phyloP scores from a whole-genome alignment of 2,888 invertebrate genomes.

The Rotaria socialis region DNA sequence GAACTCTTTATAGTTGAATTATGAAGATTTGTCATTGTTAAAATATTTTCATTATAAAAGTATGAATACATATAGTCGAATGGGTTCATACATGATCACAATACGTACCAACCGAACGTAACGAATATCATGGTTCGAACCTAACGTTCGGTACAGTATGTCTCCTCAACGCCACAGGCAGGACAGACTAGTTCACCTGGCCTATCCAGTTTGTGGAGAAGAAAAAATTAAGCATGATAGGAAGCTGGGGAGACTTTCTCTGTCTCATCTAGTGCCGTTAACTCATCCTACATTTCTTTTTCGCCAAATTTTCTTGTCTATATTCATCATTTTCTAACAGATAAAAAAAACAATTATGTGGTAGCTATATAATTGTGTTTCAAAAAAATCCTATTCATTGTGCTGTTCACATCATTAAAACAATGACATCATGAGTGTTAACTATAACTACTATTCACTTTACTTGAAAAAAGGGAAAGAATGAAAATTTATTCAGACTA shows the following conservation, averaged over 20 bases:
- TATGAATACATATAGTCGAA: neutral
- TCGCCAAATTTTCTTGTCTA: too few species aligned
- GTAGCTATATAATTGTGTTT: too few species aligned
- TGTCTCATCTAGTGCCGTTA: conserved; percentile 20
- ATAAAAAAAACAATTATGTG: too few species aligned
- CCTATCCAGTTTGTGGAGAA: conserved; percentile 24
- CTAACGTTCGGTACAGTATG: neutral
- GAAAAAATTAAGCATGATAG: neutral
- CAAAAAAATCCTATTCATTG: too few species aligned
- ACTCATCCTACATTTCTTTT: neutral
- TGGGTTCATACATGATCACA: neutral
- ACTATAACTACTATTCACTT: too few species aligned
- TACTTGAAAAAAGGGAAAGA: neutral
- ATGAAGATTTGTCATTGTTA: too few species aligned
- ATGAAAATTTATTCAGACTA: neutral
- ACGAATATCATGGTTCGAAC: neutral
- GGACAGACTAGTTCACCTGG: conserved; percentile 29
- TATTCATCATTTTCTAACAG: too few species aligned
- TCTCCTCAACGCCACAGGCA: conserved; percentile 28
- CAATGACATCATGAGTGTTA: too few species aligned
- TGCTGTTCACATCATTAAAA: too few species aligned
- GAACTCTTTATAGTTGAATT: too few species aligned
- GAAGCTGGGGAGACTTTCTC: conserved; percentile 4
- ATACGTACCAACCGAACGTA: too few species aligned
- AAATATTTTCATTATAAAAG: neutral